These are phyloP conservation scores for Adineta ricciae DNA, from an alignment of 2,888 invertebrate species.

Conservation along the genomic window DNA sequence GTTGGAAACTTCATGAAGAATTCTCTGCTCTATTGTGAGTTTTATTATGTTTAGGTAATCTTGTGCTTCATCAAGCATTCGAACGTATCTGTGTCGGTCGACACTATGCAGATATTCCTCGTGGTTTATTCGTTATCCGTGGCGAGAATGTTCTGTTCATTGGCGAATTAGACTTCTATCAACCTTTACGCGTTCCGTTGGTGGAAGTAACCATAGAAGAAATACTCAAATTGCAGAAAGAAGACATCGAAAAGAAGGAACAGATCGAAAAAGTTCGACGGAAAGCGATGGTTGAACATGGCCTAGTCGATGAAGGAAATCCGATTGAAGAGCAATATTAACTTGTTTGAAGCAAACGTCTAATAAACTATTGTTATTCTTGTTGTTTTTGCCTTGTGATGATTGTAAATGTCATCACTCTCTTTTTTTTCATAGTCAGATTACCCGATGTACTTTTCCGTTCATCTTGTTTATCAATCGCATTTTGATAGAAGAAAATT, in stretches of 20 bases:
- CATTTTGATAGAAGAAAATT: not conserved
- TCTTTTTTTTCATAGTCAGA: not conserved
- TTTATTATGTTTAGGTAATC: constrained; percentile 58
- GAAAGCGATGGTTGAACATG: constrained; percentile 79
- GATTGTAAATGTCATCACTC: not conserved
- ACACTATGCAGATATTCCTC: constrained; percentile 88
- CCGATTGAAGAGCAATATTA: constrained; percentile 21
- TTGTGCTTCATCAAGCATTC: constrained; percentile 84
- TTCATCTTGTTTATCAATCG: not conserved
- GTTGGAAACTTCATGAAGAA: not conserved
- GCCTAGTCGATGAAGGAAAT: constrained; percentile 47
- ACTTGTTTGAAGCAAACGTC: not conserved
- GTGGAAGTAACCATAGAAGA: constrained; percentile 84
- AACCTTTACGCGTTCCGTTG: constrained; percentile 69
- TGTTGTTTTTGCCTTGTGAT: too few species aligned
- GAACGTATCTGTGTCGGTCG: constrained; percentile 94
- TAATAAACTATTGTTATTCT: too few species aligned
- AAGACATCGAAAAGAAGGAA: constrained; percentile 77
- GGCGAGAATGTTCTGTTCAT: constrained; percentile 95
- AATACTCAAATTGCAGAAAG: constrained; percentile 80
- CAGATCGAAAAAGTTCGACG: constrained; percentile 74
- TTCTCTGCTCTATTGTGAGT: too few species aligned
- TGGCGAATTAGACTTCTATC: constrained; percentile 90
- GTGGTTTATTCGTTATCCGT: constrained; percentile 88
- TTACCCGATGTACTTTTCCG: too few species aligned